Base-by-base conservation (phyloP, 1,140 invertebrate species). In the Platorchestia sp. region DNA sequence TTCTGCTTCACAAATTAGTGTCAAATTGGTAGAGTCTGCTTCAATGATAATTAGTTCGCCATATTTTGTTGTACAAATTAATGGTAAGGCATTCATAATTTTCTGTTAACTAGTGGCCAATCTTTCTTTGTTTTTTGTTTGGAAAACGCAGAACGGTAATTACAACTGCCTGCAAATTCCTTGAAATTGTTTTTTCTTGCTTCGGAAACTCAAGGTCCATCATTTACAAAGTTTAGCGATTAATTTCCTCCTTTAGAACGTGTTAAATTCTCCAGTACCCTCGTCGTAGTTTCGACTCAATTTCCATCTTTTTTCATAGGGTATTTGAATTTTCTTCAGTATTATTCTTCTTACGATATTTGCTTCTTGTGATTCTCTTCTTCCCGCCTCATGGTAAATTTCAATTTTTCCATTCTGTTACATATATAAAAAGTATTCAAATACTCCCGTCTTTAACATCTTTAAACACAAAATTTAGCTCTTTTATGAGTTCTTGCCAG, bases 191-290 rank as follows among this genome's bases (percentile, higher is more conserved):
- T 75, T 75, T 75, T 75, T 75, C 59, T 75, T 75, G 14, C 59
- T 75, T 75, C 10, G 59, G 59, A 75, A 75, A 75, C 59, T 75
- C 59, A 75, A 75, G 59, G 59, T 75, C 59, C 59, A 75, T 75
- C 59, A 75, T 75, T 75, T 75, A 75, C 59, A 75, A 75, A 75
- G 59, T 75, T 75, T 36, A 75, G 59, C 59, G 59, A 75, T 75
- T 75, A 75, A 75, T 75, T 75, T 75, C 59, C 59, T 75, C 59
- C 27, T 27, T 75, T 75, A 75, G 59, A 75, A 14, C 59, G 59
- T 75, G 59, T 75, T 75, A 75, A 75, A 75, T 75, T 75, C 59
- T 27, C 14, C 59, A 22, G 59, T 75, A 36, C 59, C 59, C 59
- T 75, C 59, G 36, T 36, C 59, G 59, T 27, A 27, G 14, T 75